Conservation (phyloP, 2,113 vertebrate species). For the Nicator chloris region DNA sequence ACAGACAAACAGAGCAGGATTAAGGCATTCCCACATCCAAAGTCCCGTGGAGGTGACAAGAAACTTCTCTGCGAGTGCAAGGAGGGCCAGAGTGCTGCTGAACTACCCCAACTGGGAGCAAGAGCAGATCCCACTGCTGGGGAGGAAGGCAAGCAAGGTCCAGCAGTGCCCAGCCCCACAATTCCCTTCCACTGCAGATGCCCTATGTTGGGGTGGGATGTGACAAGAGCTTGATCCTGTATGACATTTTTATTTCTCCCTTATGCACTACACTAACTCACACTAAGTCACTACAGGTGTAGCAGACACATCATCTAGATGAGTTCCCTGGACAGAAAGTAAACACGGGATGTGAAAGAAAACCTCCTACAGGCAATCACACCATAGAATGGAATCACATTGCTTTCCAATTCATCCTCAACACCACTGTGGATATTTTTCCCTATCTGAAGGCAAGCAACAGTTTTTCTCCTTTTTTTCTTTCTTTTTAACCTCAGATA, state of each 20-base stretch:
- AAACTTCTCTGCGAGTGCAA: background rate
- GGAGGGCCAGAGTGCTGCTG: background rate
- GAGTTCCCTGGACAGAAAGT: background rate
- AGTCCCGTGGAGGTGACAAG: background rate
- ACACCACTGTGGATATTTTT: background rate
- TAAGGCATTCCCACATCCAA: background rate
- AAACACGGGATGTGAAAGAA: background rate
- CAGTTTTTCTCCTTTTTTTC: background rate
- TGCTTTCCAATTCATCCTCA: background rate
- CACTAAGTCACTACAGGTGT: background rate
- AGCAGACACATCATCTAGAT: background rate
- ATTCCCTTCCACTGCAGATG: background rate
- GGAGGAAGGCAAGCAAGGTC: background rate
- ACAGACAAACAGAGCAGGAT: background rate
- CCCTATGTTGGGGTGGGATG: background rate
- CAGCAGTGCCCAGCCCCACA: background rate
- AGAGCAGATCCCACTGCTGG: background rate
- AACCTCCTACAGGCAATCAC: background rate
- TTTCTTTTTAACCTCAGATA: background rate
- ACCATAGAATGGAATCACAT: background rate
- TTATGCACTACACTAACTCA: background rate
- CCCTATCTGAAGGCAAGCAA: background rate
- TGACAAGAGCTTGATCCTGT: background rate
- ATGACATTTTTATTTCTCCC: background rate
- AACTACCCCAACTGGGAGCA: fast-evolving